A percentile compares a stretch with the other conserved stretches of the same genome.
Conservation (phyloP, 2,888 invertebrate species). For the Hirudinaria manillensis region DNA sequence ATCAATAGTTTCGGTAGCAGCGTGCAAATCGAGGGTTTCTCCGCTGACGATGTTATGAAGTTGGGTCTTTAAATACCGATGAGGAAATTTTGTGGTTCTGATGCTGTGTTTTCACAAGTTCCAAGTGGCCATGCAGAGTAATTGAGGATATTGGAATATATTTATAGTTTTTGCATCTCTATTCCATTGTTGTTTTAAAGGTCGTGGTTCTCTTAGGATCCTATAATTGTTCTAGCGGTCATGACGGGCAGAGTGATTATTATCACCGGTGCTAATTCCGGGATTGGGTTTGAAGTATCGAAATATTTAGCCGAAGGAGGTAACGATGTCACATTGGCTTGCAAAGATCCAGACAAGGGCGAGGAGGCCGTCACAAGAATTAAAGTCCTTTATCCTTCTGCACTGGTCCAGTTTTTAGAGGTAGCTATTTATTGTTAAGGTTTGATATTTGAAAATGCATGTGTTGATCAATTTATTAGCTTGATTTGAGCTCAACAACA, state of each 20-base stretch:
- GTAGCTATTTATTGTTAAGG: constrained; percentile 29
- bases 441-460: background rate
- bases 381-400: constrained; percentile 37
- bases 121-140: no score
- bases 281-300: constrained; percentile 40
- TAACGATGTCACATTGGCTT: constrained; percentile 41
- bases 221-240: background rate
- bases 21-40: background rate
- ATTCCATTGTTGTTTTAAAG: constrained; percentile 66
- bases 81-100: no score
- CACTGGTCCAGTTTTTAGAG: constrained; percentile 38
- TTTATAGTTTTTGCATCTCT: constrained; percentile 86
- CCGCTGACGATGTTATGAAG: background rate
- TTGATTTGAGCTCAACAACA: constrained; percentile 38
- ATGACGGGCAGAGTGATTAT: constrained; percentile 42
- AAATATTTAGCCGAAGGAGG: constrained; percentile 40
- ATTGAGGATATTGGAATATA: constrained; percentile 62
- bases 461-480: constrained; percentile 32
- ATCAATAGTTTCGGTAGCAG: background rate
- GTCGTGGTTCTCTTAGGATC: constrained; percentile 78
- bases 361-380: constrained; percentile 39
- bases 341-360: constrained; percentile 38
- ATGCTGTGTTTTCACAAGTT: no score
- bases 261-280: constrained; percentile 42
- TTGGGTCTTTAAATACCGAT: no score